Evolutionary conservation across 2,113 vertebrate genomes (phyloP), one percentile per base, ranked within the genome.

Genomic region (Rafetus swinhoei): DNA sequence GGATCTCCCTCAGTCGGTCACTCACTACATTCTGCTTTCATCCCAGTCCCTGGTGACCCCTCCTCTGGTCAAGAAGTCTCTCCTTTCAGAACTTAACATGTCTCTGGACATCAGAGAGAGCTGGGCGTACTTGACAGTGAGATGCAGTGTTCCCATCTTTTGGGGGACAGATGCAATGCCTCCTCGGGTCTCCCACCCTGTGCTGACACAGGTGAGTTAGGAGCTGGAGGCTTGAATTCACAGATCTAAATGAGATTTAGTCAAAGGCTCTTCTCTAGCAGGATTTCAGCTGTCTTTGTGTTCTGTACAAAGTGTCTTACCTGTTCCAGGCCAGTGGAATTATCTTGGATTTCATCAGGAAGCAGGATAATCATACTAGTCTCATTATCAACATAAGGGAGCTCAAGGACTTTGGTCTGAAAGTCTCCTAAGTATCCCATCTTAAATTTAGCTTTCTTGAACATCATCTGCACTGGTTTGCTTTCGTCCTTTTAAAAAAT

Each of bases 351-450:
- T 0, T 95, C 52, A 29, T 92, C 92, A 0, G 99, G 99, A 4
- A 99, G 98, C 90, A 99, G 83, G 87, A 99, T 97, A 85, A 99
- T 81, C 99, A 99, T 98, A 95, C 99, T 99, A 72, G 99, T 97
- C 32, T 99, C 99, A 11, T 97, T 93, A 6, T 92, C 98, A 1
- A 85, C 56, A 21, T 99, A 99, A 0, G 99, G 99, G 27, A 99
- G 77, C 96, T 99, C 99, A n/a, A 99, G 96, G 91, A 99, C 87
- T 97, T 98, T 97, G 62, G 97, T 98, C 81, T 79, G 69, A 4
- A 95, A 52, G 18, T 99, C 98, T 0, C 93, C 81, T 27, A 99
- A 90, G 32, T 93, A 97, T 24, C 91, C 81, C 29, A 97, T 82
- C 5, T 95, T 95, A 86, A 98, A 98, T 8, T 0, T 88, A 5